phyloP scores from a whole-genome alignment of 2,797 vertebrate species.

The Chrysolophus pictus region DNA sequence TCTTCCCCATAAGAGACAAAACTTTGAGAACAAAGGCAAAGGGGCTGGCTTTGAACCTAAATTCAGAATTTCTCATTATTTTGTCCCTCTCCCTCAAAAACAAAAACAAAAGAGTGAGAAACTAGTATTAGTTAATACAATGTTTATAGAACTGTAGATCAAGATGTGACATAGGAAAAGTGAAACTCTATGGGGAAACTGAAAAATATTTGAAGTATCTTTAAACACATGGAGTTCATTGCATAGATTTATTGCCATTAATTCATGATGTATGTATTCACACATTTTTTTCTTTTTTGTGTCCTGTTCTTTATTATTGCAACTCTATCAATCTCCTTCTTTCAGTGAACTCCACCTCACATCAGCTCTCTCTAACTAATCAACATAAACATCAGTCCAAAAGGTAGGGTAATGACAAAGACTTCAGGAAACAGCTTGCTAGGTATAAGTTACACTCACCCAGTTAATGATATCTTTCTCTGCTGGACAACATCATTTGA shows the following conservation, averaged over 20 bases:
- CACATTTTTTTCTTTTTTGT: not conserved
- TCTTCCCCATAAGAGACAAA: constrained; percentile 12
- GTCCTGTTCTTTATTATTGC: not conserved
- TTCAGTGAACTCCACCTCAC: not conserved
- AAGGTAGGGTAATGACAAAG: not conserved
- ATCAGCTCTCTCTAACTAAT: not conserved
- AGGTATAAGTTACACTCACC: not conserved
- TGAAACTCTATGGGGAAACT: constrained; percentile 1
- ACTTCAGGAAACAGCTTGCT: not conserved
- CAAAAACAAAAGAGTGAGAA: not conserved
- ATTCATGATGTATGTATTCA: not conserved
- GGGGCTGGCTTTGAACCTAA: constrained; percentile 9
- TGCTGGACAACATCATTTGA: not conserved
- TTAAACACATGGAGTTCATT: constrained; percentile 52
- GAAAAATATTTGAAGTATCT: constrained; percentile 59
- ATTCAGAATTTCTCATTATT: constrained; percentile 46
- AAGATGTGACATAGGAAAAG: constrained; percentile 44
- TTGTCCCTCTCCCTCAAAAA: not conserved
- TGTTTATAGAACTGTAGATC: constrained; percentile 55
- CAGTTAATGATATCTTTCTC: not conserved
- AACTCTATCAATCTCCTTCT: not conserved
- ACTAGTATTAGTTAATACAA: constrained; percentile 32
- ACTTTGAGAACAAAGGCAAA: constrained; percentile 21
- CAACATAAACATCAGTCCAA: not conserved
- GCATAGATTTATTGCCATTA: constrained; percentile 8